A percentile compares a stretch with the other conserved stretches of the same genome.
Evolutionary conservation across 2,888 invertebrate genomes (phyloP).

Genomic region (Caenorhabditis becei): DNA sequence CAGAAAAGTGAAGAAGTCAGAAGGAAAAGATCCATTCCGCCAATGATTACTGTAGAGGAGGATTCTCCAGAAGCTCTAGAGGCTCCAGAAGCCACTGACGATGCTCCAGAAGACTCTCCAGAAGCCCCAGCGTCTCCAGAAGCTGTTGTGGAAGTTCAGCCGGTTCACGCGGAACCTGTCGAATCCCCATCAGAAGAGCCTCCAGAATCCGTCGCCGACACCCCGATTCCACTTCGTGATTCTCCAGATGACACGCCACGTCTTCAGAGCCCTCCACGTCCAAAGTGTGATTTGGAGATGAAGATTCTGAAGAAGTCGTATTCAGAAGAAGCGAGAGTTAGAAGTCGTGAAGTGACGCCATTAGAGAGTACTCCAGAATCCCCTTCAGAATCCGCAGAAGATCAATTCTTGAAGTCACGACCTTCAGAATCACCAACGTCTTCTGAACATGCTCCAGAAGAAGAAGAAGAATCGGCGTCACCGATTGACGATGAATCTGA

Average conservation of each 20-base stretch:
- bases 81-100: neutral
- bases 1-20: neutral
- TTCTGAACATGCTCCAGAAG: slow-evolving; percentile 17
- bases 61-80: neutral
- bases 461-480: neutral
- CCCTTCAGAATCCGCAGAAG: too few relatives aligned
- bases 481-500: slow-evolving; percentile 26
- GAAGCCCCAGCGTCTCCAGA: neutral
- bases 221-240: neutral
- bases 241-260: neutral
- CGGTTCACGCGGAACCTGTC: neutral
- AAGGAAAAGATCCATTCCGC: slow-evolving; percentile 29
- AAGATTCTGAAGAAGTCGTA: slow-evolving; percentile 10
- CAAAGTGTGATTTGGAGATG: neutral
- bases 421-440: neutral
- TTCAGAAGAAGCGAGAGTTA: slow-evolving; percentile 1
- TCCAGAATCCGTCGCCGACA: neutral
- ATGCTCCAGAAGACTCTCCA: neutral
- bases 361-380: too few relatives aligned
- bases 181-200: neutral
- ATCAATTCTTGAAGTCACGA: too few relatives aligned
- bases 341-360: too few relatives aligned
- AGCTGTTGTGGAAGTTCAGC: neutral
- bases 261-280: neutral
- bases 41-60: slow-evolving; percentile 23